Conservation (phyloP, 2,888 invertebrate genomes). For the Drosophila paramelanica region DNA sequence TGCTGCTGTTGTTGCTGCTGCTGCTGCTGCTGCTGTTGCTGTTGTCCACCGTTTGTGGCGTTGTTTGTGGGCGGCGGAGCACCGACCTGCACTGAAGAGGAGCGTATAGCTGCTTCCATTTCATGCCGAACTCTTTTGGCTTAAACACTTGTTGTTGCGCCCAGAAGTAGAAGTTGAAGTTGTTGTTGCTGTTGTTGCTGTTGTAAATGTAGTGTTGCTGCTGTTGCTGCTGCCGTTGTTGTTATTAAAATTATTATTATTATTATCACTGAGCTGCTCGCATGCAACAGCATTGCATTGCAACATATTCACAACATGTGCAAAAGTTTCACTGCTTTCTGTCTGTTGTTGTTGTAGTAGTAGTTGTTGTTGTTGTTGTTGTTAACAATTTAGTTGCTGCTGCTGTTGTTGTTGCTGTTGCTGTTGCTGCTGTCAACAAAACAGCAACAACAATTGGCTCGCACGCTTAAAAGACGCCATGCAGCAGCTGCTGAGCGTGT, state of each 20-base stretch:
- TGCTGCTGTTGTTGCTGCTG: conserved; percentile 63
- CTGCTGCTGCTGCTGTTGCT: conserved; percentile 77
- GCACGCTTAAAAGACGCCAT: conserved; percentile 40
- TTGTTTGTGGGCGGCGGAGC: conserved; percentile 84
- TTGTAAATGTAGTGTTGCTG: conserved; percentile 32
- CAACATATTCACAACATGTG: conserved; percentile 63
- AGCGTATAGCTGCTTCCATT: conserved; percentile 86
- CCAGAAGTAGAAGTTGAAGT: conserved; percentile 52
- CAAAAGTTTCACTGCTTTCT: conserved; percentile 35
- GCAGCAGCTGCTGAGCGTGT: conserved; percentile 35
- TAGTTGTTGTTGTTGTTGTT: conserved; percentile 30
- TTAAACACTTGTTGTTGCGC: conserved; percentile 79
- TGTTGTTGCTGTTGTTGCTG: conserved; percentile 37
- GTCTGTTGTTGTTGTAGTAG: conserved; percentile 1
- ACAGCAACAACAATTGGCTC: conserved; percentile 46
- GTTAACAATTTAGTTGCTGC: conserved; percentile 26
- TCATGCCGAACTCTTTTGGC: conserved; percentile 85
- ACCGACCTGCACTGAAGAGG: conserved; percentile 86
- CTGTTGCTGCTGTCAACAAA: conserved; percentile 28
- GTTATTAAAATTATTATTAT: conserved; percentile 39
- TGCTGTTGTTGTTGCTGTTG: conserved; percentile 21
- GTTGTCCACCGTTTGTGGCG: conserved; percentile 80
- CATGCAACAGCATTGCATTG: conserved; percentile 69
- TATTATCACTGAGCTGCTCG: conserved; percentile 58
- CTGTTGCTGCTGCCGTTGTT: conserved; percentile 36